A percentile compares a stretch with the other conserved stretches of the same genome.
Conservation (phyloP, 2,113 vertebrate genomes). For the human region DNA sequence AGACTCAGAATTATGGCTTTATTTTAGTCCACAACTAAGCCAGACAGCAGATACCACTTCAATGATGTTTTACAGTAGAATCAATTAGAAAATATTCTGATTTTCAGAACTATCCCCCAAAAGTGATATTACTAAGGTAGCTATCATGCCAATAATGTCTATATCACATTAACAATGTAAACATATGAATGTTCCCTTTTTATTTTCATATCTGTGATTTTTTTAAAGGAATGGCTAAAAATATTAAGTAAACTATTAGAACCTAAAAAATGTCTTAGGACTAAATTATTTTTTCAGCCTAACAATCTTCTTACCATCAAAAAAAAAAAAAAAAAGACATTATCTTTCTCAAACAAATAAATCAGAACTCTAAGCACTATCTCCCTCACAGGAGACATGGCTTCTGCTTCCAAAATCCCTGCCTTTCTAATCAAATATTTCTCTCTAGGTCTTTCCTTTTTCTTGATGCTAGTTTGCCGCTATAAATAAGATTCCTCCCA, state of each 20-base stretch:
- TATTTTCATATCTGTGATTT: neutral
- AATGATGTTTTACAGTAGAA: conserved; percentile 46
- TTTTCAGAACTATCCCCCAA: neutral
- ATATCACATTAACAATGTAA: conserved; percentile 24
- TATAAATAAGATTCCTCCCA: conserved; percentile 16
- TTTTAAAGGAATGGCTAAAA: neutral
- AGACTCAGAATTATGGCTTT: conserved; percentile 64
- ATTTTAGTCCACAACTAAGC: conserved; percentile 44
- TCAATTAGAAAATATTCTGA: conserved; percentile 53
- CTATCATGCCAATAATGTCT: neutral
- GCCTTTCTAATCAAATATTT: conserved; percentile 9
- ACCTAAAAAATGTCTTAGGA: neutral
- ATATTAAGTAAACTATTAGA: neutral
- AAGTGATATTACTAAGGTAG: conserved; percentile 42
- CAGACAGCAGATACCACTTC: conserved; percentile 47
- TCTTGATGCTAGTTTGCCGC: neutral
- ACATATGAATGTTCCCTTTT: neutral
- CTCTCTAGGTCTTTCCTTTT: neutral
- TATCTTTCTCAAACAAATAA: conserved; percentile 35
- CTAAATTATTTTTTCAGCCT: conserved; percentile 31
- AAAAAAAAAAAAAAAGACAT: neutral
- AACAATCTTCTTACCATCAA: neutral
- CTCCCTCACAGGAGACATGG: neutral
- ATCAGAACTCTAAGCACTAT: neutral
- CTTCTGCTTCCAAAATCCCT: neutral